Percentiles rank a stretch among this genome's conserved stretches.
These are phyloP conservation scores for Diachasma alloeum DNA, from an alignment of 1,140 invertebrate species.

Conservation along the genomic window DNA sequence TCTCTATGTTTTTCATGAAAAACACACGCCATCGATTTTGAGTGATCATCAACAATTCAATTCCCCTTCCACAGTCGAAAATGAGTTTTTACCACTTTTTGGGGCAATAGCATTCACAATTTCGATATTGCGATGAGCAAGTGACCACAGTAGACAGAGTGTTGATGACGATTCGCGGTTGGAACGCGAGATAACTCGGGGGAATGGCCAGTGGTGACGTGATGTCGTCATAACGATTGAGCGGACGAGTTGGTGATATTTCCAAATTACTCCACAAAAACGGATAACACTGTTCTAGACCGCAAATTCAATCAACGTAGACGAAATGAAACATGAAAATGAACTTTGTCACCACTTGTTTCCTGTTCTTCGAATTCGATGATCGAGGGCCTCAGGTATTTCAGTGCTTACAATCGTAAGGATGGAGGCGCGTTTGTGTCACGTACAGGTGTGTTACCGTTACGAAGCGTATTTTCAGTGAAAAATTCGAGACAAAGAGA, in stretches of 20 bases:
- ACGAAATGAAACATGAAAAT: neutral
- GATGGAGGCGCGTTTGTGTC: neutral
- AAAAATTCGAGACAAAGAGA: neutral
- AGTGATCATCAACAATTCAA: too few relatives aligned
- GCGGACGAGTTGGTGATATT: neutral
- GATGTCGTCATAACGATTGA: neutral
- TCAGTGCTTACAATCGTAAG: neutral
- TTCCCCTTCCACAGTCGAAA: too few relatives aligned
- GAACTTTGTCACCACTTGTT: neutral
- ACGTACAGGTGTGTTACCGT: slow-evolving; percentile 11
- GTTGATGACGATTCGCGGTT: slow-evolving; percentile 48
- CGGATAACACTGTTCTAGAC: neutral
- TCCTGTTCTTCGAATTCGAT: neutral
- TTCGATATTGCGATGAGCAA: neutral
- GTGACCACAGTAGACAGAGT: slow-evolving; percentile 8
- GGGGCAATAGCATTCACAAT: neutral
- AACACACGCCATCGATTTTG: too few relatives aligned
- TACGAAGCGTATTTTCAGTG: neutral
- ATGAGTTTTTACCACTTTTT: too few relatives aligned
- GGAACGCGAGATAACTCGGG: slow-evolving; percentile 60
- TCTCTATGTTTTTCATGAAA: too few relatives aligned
- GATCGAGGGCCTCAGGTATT: neutral
- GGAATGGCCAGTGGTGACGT: slow-evolving; percentile 37
- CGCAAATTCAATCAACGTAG: neutral
- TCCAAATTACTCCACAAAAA: neutral